Evolutionary conservation across 1,140 invertebrate species (phyloP).

Genomic region (Papilio polyxenes): DNA sequence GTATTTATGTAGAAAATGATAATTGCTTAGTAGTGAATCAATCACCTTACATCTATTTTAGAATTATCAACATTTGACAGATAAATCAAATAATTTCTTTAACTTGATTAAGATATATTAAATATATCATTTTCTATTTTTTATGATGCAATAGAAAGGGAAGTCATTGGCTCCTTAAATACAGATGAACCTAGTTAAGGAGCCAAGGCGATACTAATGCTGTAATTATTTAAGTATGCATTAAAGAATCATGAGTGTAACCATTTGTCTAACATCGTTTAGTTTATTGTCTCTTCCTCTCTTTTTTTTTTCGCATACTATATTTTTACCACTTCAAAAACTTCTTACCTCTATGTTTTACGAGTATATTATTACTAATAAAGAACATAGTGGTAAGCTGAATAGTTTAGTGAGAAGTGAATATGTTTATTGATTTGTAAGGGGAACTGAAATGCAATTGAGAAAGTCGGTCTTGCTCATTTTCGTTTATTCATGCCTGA

Average conservation of each 20-base stretch:
- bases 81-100: background rate
- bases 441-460: conserved; percentile 23
- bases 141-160: no score
- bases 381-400: background rate
- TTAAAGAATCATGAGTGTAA: background rate
- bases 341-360: background rate
- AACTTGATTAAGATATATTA: background rate
- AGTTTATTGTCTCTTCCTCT: background rate
- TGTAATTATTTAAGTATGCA: no score
- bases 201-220: no score
- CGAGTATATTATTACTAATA: no score
- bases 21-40: no score
- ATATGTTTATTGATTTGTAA: conserved; percentile 17
- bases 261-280: background rate
- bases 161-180: no score
- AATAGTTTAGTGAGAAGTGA: background rate
- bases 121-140: background rate
- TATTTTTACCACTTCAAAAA: background rate
- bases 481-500: conserved; percentile 16
- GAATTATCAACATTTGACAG: no score
- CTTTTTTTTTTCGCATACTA: background rate
- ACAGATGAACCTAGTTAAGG: no score
- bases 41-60: no score
- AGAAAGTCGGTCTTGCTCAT: conserved; percentile 26
- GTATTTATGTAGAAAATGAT: no score